Evolutionary conservation across 2,888 invertebrate genomes (phyloP), one percentile per base, ranked within the genome.

Genomic region (Microplitis manilae): DNA sequence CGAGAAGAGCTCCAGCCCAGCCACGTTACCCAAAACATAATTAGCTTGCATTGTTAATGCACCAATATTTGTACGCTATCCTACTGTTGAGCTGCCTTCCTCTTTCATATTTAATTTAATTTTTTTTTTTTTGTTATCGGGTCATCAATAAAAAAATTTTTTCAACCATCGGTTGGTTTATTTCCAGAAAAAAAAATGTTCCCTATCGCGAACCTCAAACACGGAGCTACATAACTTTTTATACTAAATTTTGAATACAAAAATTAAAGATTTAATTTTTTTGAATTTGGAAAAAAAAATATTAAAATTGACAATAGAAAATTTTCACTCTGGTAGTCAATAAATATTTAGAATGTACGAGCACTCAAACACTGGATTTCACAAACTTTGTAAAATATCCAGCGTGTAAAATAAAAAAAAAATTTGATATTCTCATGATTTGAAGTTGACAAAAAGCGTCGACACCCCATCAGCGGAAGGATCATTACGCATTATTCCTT

Each of bases 1-100:
- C 77, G 73, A 30, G 83, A 85, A 83, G 83, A 80, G 81, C 83
- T 81, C 82, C 9, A 13, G 13, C 13, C 50, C 50, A 50, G 79
- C 83, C 80, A 81, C 82, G 75, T 70, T 77, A 89, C 87, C 30
- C 88, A 89, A 89, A 90, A 90, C 89, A 90, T 90, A 90, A 90
- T 90, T 90, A 90, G 89, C 86, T 84, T 88, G 89, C 87, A 90
- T 90, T 89, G 87, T 90, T 90, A 89, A 90, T 89, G 87, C 87
- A 88, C 87, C 88, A 90, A 90, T 90, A 90, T 90, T 90, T 90
- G 89, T 84, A 86, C 85, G 81, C 87, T 89, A 87, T 88, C 89
- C 88, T 73, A 72, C 74, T 74, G 75, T 68, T 70, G 40, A 64
- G 75, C 65, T 77, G 39, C 61, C 40, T 69, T 65, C 69, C 59